phyloP scores from a whole-genome alignment of 2,113 vertebrate species.

The Malurus melanocephalus region DNA sequence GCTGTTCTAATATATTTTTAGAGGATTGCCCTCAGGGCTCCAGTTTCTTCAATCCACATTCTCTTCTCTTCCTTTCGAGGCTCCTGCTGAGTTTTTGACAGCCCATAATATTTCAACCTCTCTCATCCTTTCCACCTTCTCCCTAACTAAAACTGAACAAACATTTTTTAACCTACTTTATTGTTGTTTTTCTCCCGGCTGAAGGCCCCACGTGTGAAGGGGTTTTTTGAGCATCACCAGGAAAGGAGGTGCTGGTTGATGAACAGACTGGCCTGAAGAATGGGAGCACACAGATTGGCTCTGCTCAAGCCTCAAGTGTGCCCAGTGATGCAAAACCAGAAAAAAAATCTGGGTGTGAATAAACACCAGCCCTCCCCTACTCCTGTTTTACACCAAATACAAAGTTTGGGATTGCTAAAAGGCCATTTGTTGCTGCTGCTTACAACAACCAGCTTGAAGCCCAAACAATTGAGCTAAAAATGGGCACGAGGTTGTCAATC shows the following conservation, averaged over 20 bases:
- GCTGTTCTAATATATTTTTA: conserved; percentile 50
- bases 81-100: conserved; percentile 30
- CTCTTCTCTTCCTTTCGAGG: neutral
- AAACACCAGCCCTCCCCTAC: neutral
- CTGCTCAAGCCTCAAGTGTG: neutral
- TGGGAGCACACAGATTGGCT: neutral
- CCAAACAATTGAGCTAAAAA: neutral
- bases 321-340: neutral
- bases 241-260: neutral
- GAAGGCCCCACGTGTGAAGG: neutral
- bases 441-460: neutral
- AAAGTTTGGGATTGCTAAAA: neutral
- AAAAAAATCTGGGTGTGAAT: neutral
- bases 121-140: neutral
- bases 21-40: conserved; percentile 51
- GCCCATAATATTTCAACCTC: neutral
- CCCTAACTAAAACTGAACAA: neutral
- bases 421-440: neutral
- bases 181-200: neutral
- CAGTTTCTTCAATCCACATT: conserved; percentile 27
- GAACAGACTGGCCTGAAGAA: neutral
- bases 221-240: neutral
- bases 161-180: neutral
- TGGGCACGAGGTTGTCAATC: too few species aligned
- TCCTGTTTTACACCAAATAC: neutral